Conservation (phyloP, 2,888 invertebrate genomes). For the Graphium colonna region DNA sequence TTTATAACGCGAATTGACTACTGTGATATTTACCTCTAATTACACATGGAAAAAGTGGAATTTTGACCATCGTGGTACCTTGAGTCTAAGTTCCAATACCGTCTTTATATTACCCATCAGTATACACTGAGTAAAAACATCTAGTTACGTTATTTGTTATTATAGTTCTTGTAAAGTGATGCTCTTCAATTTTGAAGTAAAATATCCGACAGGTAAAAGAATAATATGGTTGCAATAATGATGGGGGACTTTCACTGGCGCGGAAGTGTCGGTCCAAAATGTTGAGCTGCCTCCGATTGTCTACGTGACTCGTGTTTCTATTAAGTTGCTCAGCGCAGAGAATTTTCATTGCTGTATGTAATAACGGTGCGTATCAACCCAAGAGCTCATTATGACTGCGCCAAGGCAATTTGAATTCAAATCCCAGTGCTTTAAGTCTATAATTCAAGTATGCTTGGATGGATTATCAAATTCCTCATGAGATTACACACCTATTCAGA, state of each 20-base stretch:
- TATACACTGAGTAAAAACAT: no score
- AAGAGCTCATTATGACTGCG: neutral
- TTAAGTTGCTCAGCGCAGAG: neutral
- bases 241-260: slow-evolving; percentile 10
- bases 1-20: no score
- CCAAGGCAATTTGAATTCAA: neutral
- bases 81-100: no score
- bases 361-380: neutral
- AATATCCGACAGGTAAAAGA: neutral
- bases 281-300: neutral
- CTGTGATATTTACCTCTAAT: no score
- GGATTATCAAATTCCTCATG: no score
- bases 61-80: no score
- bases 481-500: no score
- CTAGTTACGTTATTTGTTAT: neutral
- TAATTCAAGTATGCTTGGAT: no score
- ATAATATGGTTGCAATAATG: slow-evolving; percentile 7
- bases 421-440: neutral
- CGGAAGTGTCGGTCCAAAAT: slow-evolving; percentile 1
- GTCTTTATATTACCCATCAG: no score
- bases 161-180: neutral
- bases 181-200: no score
- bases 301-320: neutral
- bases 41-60: no score
- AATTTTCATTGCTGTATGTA: neutral